Conservation (phyloP, 2,797 vertebrate genomes). For the Sebastes cheni region DNA sequence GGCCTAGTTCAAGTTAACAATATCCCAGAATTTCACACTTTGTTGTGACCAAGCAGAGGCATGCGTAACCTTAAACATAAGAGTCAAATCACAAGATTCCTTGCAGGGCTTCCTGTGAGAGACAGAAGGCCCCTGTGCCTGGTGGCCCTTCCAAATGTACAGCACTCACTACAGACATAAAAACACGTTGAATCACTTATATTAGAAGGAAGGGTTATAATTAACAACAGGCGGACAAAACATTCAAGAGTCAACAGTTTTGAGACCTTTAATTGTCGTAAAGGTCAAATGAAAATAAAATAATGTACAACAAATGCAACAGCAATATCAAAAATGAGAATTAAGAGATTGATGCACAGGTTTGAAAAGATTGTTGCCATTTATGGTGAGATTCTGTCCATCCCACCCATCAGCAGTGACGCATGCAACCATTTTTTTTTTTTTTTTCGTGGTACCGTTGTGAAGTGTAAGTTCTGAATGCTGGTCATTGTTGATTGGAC, state of each 20-base stretch:
- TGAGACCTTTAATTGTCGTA: background rate
- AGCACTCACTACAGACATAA: conserved; percentile 10
- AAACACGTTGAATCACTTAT: background rate
- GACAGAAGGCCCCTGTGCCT: conserved; percentile 2
- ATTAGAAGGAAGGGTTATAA: conserved; percentile 24
- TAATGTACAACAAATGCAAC: background rate
- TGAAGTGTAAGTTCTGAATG: conserved; percentile 9
- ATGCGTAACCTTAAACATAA: conserved; percentile 61
- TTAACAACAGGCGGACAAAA: conserved; percentile 16
- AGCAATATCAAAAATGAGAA: background rate
- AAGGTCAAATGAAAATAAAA: background rate
- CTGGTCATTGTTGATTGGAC: conserved; percentile 28
- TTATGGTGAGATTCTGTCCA: background rate
- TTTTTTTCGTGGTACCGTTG: background rate
- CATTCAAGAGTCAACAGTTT: conserved; percentile 18
- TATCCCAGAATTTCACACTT: conserved; percentile 69
- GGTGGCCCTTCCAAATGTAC: background rate
- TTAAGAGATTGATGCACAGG: background rate
- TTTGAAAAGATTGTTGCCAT: background rate
- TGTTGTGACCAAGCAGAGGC: conserved; percentile 42
- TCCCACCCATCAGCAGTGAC: background rate
- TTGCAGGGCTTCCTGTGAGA: conserved; percentile 19
- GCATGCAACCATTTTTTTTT: background rate
- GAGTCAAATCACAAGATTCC: conserved; percentile 63
- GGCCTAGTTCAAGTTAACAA: conserved; percentile 67